Evolutionary conservation across 2,888 invertebrate genomes (phyloP), one percentile per base, ranked within the genome.

Genomic region (Bembecia ichneumoniformis): DNA sequence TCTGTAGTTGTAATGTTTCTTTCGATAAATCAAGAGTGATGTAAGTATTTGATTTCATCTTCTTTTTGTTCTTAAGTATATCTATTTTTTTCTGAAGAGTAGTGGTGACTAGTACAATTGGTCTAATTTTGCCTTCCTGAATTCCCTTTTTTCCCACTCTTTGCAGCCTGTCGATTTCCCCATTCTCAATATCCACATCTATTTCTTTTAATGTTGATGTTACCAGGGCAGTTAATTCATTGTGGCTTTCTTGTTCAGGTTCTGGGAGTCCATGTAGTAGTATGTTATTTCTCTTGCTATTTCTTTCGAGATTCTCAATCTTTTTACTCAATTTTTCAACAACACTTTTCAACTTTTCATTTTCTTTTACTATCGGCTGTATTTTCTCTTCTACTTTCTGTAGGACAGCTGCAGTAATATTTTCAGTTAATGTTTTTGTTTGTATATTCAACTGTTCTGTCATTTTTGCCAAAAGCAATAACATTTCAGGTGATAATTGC

Each of bases 351-450:
- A 52, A 40, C 36, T 52, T 52, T 55, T 49, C 28, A 28, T 53
- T 53, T 49, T 53, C 55, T 35, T 53, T 40, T 9, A 52, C 46
- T 16, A 55, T 43, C n/a, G 49, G 50, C 50, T 53, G 13, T 15
- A 57, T 9, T 52, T 55, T 55, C 46, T 53, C 53, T 3, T 55
- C 55, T 4, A 57, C 51, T 47, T 52, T 51, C 36, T 51, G 47
- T 45, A 55, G 20, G 2, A 55, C 40, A 7, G 35, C 47, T 3
- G 52, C 44, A 17, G 52, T 57, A 3, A 55, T 49, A 35, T 53
- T 55, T 51, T 57, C 52, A 2, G 54, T 52, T 45, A 55, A 48
- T 4, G 34, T 47, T 35, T 35, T 50, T 35, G 57, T 57, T 54
- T 57, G 55, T 20, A 47, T 15, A 10, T 51, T 50, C 11, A 56